Base-by-base conservation (phyloP, 1,140 invertebrate genomes). In the Coenobita brevimanus region DNA sequence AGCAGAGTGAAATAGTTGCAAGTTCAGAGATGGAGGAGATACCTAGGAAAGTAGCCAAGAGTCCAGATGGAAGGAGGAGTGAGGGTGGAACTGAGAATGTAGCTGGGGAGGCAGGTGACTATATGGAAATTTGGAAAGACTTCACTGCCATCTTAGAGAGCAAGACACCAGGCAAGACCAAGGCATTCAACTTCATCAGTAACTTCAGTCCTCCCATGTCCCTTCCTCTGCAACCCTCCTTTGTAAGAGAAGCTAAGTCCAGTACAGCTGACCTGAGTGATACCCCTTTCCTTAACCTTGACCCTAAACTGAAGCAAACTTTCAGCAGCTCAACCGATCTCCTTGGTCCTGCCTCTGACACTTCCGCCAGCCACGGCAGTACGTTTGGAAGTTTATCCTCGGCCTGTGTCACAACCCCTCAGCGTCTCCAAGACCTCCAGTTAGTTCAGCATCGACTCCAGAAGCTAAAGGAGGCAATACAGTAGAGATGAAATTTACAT, bases 41-140 rank as follows among this genome's bases (percentile, higher is more conserved):
- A 27, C 30, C 67, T 33, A 10, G 24, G 21, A 71, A 71, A 17
- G 46, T 50, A 50, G 6, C 46, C 6, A 50, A 50, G 46, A 6
- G 46, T 50, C 6, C 17, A 17, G 46, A 50, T 50, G 46, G 46
- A 8, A n/a, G n/a, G 3, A 33, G 60, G 3, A 57, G 3, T 79
- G 71, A 15, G 2, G 1, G 30, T 41, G 75, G 17, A 30, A 3
- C 27, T 79, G 24, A 79, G 24, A 33, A 57, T 30, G 38, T 15
- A 33, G 24, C 4, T 41, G n/a, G 54, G 27, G 33, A n/a, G 36
- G 64, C 27, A 41, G 41, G 27, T 10, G 15, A 54, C 24, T 36
- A 69, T 73, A 38, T 50, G n/a, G n/a, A 27, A n/a, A n/a, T 83
- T n/a, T 83, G 81, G 81, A 73, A 83, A 38, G 81, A 83, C 67